Evolutionary conservation across 2,113 vertebrate species (phyloP), one percentile per base, ranked within the genome.

Genomic region (Lepidothrix coronata): DNA sequence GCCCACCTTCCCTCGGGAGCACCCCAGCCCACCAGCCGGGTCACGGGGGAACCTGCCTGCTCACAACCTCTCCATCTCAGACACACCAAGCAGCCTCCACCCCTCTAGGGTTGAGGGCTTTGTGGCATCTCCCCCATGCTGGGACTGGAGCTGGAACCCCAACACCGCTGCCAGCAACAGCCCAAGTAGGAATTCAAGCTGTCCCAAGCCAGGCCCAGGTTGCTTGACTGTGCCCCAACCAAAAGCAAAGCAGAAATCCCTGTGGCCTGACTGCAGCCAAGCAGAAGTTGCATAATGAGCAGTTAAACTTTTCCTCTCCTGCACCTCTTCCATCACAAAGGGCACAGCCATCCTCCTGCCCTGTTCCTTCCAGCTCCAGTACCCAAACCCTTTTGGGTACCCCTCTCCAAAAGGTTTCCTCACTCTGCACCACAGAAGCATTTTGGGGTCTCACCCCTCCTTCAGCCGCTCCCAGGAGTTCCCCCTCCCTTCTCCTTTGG

Each of bases 111-210:
- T 1, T 59, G 22, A 3, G 46, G 52, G 70, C 22, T 11, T 15
- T 1, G 12, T 25, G 57, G 49, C 39, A 1, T 31, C 58, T 72
- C 31, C n/a, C 7, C 41, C 3, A 1, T 0, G 0, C 1, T 11
- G 2, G 18, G 39, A 70, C 41, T 14, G 8, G 49, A 68, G 39
- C n/a, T 25, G 43, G 24, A 62, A 43, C 35, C 30, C 21, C 43
- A 57, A 22, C 18, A 25, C 9, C 0, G 1, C 91, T 39, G 67
- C 49, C 46, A 70, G 51, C 0, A 18, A 39, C 10, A 6, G 28
- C 31, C 39, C 6, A 2, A 35, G 27, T 2, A 11, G 24, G 43
- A 73, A 62, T 4, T 4, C 1, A 8, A n/a, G 37, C 59, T 12
- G 8, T 1, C 31, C 16, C 78, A 73, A 39, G 58, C 3, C 41